Conservation (phyloP, 2,888 invertebrate genomes). For the Herminia tarsipennalis region DNA sequence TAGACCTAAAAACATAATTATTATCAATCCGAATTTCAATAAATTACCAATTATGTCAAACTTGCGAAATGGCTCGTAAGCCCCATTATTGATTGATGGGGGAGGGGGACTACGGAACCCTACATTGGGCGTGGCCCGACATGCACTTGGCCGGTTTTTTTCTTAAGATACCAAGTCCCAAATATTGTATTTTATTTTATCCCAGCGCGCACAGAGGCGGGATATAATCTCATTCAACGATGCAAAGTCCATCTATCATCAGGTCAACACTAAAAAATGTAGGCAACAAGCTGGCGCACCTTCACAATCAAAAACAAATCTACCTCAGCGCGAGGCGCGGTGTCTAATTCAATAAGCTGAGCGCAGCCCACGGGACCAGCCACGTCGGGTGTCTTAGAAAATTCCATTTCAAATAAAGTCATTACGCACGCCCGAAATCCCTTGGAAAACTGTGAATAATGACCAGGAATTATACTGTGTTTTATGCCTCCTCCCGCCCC, state of each 20-base stretch:
- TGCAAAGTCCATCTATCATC: not conserved
- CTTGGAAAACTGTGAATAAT: conserved; percentile 71
- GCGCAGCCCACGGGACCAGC: conserved; percentile 17
- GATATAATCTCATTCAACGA: too few species aligned
- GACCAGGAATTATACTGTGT: conserved; percentile 71
- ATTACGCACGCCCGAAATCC: conserved; percentile 61
- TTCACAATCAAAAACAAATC: not conserved
- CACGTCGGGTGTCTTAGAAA: conserved; percentile 52
- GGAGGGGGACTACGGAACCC: too few species aligned
- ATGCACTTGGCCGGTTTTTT: too few species aligned
- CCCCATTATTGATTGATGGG: too few species aligned
- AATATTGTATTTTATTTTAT: too few species aligned
- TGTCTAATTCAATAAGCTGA: conserved; percentile 38
- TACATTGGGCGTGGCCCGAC: too few species aligned
- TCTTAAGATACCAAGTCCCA: too few species aligned
- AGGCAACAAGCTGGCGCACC: not conserved
- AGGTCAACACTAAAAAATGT: conserved; percentile 1
- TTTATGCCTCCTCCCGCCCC: conserved; percentile 57
- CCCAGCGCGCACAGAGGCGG: too few species aligned
- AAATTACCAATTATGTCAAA: too few species aligned
- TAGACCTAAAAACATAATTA: too few species aligned
- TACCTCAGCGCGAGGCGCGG: conserved; percentile 1
- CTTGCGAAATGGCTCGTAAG: too few species aligned
- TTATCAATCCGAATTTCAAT: too few species aligned
- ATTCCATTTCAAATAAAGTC: conserved; percentile 69